These are phyloP conservation scores for Centropristis striata DNA, from an alignment of 2,113 vertebrate genomes.

Conservation along the genomic window DNA sequence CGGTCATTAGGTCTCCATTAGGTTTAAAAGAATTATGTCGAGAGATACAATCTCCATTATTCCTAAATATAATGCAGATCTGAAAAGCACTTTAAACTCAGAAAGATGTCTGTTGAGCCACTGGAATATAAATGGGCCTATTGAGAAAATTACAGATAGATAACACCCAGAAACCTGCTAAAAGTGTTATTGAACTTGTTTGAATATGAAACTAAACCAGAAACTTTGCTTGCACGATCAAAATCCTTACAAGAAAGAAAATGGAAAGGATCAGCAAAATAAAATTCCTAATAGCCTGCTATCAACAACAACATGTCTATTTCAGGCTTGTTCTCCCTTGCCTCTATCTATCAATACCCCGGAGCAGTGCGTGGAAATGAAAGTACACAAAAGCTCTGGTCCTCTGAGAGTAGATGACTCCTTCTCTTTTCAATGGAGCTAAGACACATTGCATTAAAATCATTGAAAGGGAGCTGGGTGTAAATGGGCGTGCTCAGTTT, in stretches of 20 bases:
- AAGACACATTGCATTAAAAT: slow-evolving; percentile 66
- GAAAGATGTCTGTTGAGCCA: neutral
- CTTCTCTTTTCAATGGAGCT: slow-evolving; percentile 56
- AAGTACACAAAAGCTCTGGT: slow-evolving; percentile 64
- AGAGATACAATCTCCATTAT: neutral
- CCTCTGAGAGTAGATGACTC: slow-evolving; percentile 63
- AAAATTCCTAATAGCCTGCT: neutral
- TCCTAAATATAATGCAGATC: neutral
- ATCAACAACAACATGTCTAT: slow-evolving; percentile 46
- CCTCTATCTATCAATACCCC: slow-evolving; percentile 58
- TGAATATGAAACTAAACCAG: slow-evolving; percentile 6
- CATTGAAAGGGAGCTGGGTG: slow-evolving; percentile 46
- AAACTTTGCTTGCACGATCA: neutral
- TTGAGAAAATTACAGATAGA: slow-evolving; percentile 17
- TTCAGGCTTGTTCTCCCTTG: slow-evolving; percentile 50
- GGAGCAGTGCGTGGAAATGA: slow-evolving; percentile 47
- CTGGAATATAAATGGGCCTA: slow-evolving; percentile 20
- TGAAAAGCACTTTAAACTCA: slow-evolving; percentile 10
- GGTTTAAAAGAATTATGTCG: neutral
- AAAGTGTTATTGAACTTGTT: neutral
- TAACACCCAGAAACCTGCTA: slow-evolving; percentile 22
- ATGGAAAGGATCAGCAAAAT: neutral
- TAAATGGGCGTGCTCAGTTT: slow-evolving; percentile 63
- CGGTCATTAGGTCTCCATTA: slow-evolving; percentile 23
- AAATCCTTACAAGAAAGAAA: slow-evolving; percentile 1